Conservation (phyloP, 1,140 invertebrate species). For the Drosophila erecta region DNA sequence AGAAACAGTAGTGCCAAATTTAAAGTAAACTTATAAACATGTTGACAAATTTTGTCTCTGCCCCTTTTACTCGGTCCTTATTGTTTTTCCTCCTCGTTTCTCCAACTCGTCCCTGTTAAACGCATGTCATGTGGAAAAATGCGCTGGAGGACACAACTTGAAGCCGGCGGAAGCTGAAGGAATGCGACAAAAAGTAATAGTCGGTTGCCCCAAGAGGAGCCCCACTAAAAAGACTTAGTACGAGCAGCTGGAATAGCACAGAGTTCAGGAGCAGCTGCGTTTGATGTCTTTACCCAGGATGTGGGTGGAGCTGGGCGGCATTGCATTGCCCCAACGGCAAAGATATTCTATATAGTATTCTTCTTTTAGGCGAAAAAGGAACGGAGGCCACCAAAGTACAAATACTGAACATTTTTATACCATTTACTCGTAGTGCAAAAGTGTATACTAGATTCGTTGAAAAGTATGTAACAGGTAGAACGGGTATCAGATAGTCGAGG, state of each 20-base stretch:
- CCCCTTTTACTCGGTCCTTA: constrained; percentile 4
- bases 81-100: constrained; percentile 8
- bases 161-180: constrained; percentile 38
- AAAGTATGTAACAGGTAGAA: no score
- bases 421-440: neutral
- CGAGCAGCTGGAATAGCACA: constrained; percentile 17
- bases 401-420: constrained; percentile 8
- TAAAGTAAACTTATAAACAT: constrained; percentile 61
- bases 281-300: constrained; percentile 50
- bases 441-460: no score
- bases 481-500: no score
- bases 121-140: constrained; percentile 46
- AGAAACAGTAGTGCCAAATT: constrained; percentile 11
- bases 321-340: constrained; percentile 40
- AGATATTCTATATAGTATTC: constrained; percentile 19
- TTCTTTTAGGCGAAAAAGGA: neutral
- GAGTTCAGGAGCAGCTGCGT: constrained; percentile 50
- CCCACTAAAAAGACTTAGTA: constrained; percentile 10
- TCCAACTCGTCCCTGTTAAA: constrained; percentile 1
- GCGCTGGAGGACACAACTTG: constrained; percentile 28
- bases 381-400: neutral
- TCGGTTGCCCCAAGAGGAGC: constrained; percentile 8
- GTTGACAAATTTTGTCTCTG: constrained; percentile 66
- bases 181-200: constrained; percentile 23
- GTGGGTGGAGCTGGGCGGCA: constrained; percentile 18